Base-by-base conservation (phyloP, 2,113 vertebrate species). In the Halcyon malimbica region DNA sequence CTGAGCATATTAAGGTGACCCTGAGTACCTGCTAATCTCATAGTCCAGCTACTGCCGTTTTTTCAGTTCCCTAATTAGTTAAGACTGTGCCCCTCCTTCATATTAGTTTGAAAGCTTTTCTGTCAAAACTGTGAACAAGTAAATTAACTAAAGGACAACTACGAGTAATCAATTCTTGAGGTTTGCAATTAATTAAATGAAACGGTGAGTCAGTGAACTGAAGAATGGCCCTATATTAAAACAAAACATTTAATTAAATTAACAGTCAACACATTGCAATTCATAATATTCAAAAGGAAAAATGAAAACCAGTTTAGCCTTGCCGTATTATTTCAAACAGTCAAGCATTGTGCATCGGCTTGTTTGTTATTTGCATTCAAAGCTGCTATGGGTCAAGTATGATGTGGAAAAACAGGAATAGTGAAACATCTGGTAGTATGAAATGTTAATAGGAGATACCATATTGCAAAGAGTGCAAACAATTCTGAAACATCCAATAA, bases 221-320 rank as follows among this genome's bases (percentile, higher is more conserved):
- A 81, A 87, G 94, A 96, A 95, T 90, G 76, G 60, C 88, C 97
- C 96, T 89, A 56, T 92, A 97, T 94, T 96, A 97, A 95, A 96
- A 97, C 96, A 97, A 97, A 98, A 79, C 84, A 93, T 97, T 97
- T 97, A 97, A 98, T 97, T 97, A 97, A 97, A 97, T 97, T 98
- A 97, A 97, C 81, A 97, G 93, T 94, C 90, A 94, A 97, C 93
- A 84, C 78, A 87, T 65, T 96, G 64, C 84, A 95, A 98, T 95
- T 95, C 97, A 97, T 97, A 97, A 97, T 89, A 95, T 87, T 84
- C 67, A 37, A 85, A 97, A 82, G 78, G 65, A 94, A 96, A 96
- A 96, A 87, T 73, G 89, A 97, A 97, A 96, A 82, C 70, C 46
- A 80, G 65, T 90, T 97, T 92, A 83, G 88, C 87, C 89, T 68